These are phyloP conservation scores for Trachurus trachurus DNA, from an alignment of 2,797 vertebrate genomes.

Conservation along the genomic window DNA sequence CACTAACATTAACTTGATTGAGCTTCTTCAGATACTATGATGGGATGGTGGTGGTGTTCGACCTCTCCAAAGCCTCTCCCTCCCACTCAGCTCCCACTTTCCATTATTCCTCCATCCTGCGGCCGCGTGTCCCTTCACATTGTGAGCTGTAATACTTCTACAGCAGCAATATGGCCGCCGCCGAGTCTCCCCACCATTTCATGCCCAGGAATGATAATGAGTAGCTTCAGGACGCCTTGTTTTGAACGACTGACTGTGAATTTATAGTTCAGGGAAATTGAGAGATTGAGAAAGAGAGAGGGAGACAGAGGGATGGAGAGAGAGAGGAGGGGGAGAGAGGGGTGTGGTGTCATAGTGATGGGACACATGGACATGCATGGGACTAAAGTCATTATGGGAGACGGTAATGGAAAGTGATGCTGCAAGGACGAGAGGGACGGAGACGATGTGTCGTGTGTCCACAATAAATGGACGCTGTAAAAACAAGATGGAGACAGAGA, in stretches of 20 bases:
- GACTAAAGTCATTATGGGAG: constrained; percentile 36
- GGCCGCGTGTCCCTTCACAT: constrained; percentile 49
- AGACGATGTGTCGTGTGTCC: not conserved
- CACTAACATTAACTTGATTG: too few species aligned
- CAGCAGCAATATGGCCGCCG: constrained; percentile 63
- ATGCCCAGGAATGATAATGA: constrained; percentile 77
- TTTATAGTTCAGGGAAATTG: constrained; percentile 32
- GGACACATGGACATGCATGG: not conserved
- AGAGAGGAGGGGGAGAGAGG: not conserved
- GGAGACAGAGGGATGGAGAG: not conserved
- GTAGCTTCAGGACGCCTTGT: constrained; percentile 66
- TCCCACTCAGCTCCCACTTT: constrained; percentile 47
- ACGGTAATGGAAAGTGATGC: constrained; percentile 28
- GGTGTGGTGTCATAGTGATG: not conserved
- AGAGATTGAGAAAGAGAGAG: constrained; percentile 19
- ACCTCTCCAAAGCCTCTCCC: constrained; percentile 37
- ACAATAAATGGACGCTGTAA: constrained; percentile 16
- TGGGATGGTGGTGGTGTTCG: not conserved
- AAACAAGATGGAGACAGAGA: constrained; percentile 4
- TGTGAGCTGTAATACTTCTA: constrained; percentile 60
- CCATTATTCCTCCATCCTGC: constrained; percentile 50
- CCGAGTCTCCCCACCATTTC: constrained; percentile 69
- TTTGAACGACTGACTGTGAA: constrained; percentile 51
- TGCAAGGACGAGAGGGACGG: constrained; percentile 14
- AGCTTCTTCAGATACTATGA: too few species aligned